Evolutionary conservation across 2,113 vertebrate genomes (phyloP).

Genomic region (Girardinichthys multiradiatus): DNA sequence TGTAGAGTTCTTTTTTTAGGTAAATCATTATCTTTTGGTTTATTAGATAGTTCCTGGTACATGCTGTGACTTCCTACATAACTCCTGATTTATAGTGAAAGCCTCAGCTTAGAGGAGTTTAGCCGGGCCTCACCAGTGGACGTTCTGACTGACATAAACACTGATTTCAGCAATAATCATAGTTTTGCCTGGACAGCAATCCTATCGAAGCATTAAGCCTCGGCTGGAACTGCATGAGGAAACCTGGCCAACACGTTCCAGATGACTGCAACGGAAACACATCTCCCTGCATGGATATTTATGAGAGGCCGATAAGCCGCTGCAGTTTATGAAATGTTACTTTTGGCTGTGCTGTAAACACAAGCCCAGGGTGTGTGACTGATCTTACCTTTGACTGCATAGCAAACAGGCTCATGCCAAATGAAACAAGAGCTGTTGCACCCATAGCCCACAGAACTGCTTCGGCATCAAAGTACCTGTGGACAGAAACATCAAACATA

Average conservation of each 20-base stretch:
- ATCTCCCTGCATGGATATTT: slow-evolving; percentile 26
- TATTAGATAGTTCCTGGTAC: slow-evolving; percentile 7
- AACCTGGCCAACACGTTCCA: slow-evolving; percentile 16
- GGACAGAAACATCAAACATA: slow-evolving; percentile 38
- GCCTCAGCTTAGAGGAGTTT: slow-evolving; percentile 38
- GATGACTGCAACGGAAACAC: slow-evolving; percentile 44
- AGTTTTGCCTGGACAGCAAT: slow-evolving; percentile 44
- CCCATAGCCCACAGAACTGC: slow-evolving; percentile 83
- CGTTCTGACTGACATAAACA: slow-evolving; percentile 43
- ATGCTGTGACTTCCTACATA: slow-evolving; percentile 20
- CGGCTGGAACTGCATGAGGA: slow-evolving; percentile 22
- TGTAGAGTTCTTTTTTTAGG: not conserved
- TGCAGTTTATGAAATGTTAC: slow-evolving; percentile 42
- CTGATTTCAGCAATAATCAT: slow-evolving; percentile 58
- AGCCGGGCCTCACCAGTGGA: slow-evolving; percentile 31
- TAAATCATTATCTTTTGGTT: not conserved
- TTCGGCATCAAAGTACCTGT: slow-evolving; percentile 75
- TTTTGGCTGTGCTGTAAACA: slow-evolving; percentile 36
- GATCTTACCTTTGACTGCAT: slow-evolving; percentile 83
- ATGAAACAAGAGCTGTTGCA: slow-evolving; percentile 78
- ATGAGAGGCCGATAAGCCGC: slow-evolving; percentile 21
- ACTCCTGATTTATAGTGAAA: slow-evolving; percentile 18
- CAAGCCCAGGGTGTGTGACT: slow-evolving; percentile 37
- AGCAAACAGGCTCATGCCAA: slow-evolving; percentile 81
- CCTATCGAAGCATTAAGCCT: slow-evolving; percentile 36